Evolutionary conservation across 92 coral and sea anemone genomes (phyloP), one percentile per base, ranked within the genome.

Genomic region (Heliopora coerulea): DNA sequence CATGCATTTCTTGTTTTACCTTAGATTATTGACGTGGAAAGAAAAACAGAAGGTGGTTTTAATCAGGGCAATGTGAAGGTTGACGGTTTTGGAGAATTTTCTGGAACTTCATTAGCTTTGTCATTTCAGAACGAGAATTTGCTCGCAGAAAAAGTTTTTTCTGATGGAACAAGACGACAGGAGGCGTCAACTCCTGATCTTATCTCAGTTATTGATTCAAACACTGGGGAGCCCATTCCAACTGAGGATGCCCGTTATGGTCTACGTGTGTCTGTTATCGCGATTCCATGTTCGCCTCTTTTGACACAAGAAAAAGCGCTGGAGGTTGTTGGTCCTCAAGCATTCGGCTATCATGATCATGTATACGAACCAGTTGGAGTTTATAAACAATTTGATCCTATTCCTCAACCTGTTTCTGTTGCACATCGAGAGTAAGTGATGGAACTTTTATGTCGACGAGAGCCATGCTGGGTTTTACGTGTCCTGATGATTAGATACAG

Each of bases 181-280:
- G 54, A 82, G 29, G 91, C 96, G 7, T 79, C 90, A 25, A 91
- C 86, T 3, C 98, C 98, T 3, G 98, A 93, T 50, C 87, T 93
- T 58, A 93, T 93, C 49, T 83, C 96, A 21, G 61, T 90, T 62
- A 92, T 93, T 1, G 95, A 90, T 49, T 74, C 86, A 46, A 96
- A 90, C 64, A 87, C 89, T 49, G 98, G 96, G 54, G 89, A 90
- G 57, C 87, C 89, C 62, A 63, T 93, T 66, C 80, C 98, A 2
- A 93, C 98, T 15, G 98, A 93, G 62, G 95, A 85, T 44, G 80
- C 87, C 14, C 96, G 95, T 8, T 93, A 93, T 76, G 98, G 98
- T 25, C 52, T 93, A 23, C 90, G 96, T 58, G 95, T 93, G 39
- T 90, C 98, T 66, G 96, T 84, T 25, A 59, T 93, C 0, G 91